Evolutionary conservation across 2,797 vertebrate genomes (phyloP), one percentile per base, ranked within the genome.

Genomic region (Catostomus latipinnis): DNA sequence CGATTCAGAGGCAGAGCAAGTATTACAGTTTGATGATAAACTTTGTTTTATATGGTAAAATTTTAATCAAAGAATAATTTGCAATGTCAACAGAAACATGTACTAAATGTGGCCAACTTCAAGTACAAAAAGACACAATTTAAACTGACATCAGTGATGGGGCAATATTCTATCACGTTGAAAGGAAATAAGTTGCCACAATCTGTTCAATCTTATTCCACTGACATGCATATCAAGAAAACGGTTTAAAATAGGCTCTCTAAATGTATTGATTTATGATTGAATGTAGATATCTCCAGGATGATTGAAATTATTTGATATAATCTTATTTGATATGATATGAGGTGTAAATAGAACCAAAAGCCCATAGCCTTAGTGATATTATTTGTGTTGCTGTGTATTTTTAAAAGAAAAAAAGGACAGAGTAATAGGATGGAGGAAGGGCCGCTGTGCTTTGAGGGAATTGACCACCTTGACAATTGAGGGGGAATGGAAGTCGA

Each of bases 381-480:
- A 14, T 62, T 76, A 13, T 70, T 53, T 74, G 71, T 71, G 16
- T 68, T 22, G 46, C 50, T 8, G 16, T 12, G 50, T 45, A n/a
- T 62, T 62, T 74, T 78, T 52, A 70, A 70, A 62, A 70, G 61
- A 76, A 82, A 65, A 81, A 82, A 79, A 80, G 70, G 49, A 74
- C 72, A 82, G 76, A 81, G 72, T 79, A 80, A 76, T 74, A 66
- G 69, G 49, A 74, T 60, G 78, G 61, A 53, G 68, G 69, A 60
- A 61, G 75, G 34, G 14, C 34, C 3, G 12, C 46, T 74, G 58
- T 60, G 80, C 70, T 82, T 58, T 74, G 77, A 79, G 82, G 66
- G 76, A 82, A 84, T 74, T 81, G 82, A 78, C 82, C 80, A 81
- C 85, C 71, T 84, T 80, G 74, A 83, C 75, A 77, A 80, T 74